A percentile compares a stretch with the other conserved stretches of the same genome.
Evolutionary conservation across 2,113 vertebrate genomes (phyloP).

Genomic region (Phasianus colchicus): DNA sequence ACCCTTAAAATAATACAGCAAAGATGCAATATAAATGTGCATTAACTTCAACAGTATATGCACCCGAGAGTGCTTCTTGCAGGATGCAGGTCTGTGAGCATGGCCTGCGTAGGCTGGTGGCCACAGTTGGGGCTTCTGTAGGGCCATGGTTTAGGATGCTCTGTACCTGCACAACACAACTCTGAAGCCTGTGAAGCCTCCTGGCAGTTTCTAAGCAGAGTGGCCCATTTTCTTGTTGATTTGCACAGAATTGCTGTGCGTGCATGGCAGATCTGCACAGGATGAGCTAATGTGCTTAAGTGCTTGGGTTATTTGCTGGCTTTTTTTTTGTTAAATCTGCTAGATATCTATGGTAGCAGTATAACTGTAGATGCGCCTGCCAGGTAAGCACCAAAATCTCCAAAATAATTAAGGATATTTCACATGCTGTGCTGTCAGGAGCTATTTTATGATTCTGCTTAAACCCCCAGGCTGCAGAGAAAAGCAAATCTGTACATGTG

Average conservation of each 20-base stretch:
- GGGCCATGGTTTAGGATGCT: not conserved
- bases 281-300: not conserved
- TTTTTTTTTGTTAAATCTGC: not conserved
- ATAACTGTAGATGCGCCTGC: not conserved
- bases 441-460: not conserved
- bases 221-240: not conserved
- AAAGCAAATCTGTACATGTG: not conserved
- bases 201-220: not conserved
- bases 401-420: not conserved
- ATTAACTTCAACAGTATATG: not conserved
- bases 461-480: not conserved
- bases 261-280: not conserved
- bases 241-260: not conserved
- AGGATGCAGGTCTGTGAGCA: not conserved
- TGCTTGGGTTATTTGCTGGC: not conserved
- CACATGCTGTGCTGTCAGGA: not conserved
- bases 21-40: not conserved
- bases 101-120: not conserved
- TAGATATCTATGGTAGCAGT: not conserved
- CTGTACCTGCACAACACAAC: accelerated
- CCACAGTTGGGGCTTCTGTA: not conserved
- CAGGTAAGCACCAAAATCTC: not conserved
- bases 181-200: not conserved
- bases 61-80: not conserved
- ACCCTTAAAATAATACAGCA: not conserved